These are phyloP conservation scores for Melinopterus prodromus DNA, from an alignment of 2,888 invertebrate genomes.

Conservation along the genomic window DNA sequence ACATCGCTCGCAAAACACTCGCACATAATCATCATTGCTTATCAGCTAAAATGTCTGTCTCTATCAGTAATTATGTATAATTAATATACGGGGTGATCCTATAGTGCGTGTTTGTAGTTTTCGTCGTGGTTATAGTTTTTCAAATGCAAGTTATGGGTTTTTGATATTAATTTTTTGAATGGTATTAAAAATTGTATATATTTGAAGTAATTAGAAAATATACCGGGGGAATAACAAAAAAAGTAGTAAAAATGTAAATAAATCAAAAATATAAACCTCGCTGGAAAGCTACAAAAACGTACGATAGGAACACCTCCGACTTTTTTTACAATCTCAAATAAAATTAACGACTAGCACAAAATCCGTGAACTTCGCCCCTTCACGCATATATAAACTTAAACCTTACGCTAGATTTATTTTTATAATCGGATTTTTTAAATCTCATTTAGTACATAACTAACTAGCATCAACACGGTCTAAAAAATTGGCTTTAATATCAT, in stretches of 20 bases:
- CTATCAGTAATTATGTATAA: background rate
- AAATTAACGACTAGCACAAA: background rate
- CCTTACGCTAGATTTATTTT: background rate
- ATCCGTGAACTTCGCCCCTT: background rate
- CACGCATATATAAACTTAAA: background rate
- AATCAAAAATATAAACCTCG: too few relatives aligned
- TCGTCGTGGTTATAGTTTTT: too few relatives aligned
- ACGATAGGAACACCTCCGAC: background rate
- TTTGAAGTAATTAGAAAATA: too few relatives aligned
- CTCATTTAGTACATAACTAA: constrained; percentile 8
- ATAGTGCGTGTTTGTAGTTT: background rate
- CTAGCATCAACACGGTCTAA: constrained; percentile 26
- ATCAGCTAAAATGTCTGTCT: background rate
- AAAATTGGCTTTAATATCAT: constrained; percentile 4
- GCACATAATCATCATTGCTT: background rate
- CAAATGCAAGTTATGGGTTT: too few relatives aligned
- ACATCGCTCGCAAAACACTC: background rate
- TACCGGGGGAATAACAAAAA: too few relatives aligned
- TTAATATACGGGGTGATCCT: background rate
- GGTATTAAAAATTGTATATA: too few relatives aligned
- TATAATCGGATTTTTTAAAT: constrained; percentile 10
- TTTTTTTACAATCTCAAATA: background rate
- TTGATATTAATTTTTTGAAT: too few relatives aligned
- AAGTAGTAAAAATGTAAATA: too few relatives aligned
- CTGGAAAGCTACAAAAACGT: background rate